Evolutionary conservation across 2,888 invertebrate genomes (phyloP), one percentile per base, ranked within the genome.

Genomic region (Agrochola litura): DNA sequence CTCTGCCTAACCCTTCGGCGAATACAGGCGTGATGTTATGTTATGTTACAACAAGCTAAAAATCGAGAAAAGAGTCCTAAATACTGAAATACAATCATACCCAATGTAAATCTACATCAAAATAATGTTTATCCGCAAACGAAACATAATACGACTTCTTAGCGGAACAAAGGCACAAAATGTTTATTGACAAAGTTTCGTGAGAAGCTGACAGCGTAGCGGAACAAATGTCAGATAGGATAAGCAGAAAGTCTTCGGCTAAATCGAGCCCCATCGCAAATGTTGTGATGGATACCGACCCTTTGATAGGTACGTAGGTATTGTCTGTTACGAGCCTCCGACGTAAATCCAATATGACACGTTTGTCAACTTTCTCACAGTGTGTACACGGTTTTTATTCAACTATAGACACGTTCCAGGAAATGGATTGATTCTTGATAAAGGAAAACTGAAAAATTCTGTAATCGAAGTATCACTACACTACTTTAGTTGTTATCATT

Each of bases 121-220:
- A 73, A 81, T 56, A 66, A 73, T 58, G 49, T 67, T 73, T 75
- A 81, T 81, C 46, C 37, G 76, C 52, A 58, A 64, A 75, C 81
- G 67, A 68, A 81, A 82, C 77, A 69, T 76, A 76, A 81, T 76
- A 68, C 69, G 58, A 71, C 58, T 71, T 54, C 60, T 73, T 69
- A 77, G 25, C 49, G 65, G 76, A 70, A 79, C 73, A 73, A 65
- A 79, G 68, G 65, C 56, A 43, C 67, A 49, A 63, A 73, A 77
- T 80, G 75, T 81, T 80, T 79, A 76, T 84, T 85, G 85, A 79
- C 73, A 86, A 89, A 89, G 79, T 89, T 88, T 82, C 76, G 76
- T 82, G 79, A 84, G 83, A 84, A 88, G 83, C 80, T 84, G 88
- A 86, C 85, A 69, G 65, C 54, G 68, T 64, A 76, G 54, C 76